These are phyloP conservation scores for Phyllotreta striolata DNA, from an alignment of 2,888 invertebrate genomes.

Conservation along the genomic window DNA sequence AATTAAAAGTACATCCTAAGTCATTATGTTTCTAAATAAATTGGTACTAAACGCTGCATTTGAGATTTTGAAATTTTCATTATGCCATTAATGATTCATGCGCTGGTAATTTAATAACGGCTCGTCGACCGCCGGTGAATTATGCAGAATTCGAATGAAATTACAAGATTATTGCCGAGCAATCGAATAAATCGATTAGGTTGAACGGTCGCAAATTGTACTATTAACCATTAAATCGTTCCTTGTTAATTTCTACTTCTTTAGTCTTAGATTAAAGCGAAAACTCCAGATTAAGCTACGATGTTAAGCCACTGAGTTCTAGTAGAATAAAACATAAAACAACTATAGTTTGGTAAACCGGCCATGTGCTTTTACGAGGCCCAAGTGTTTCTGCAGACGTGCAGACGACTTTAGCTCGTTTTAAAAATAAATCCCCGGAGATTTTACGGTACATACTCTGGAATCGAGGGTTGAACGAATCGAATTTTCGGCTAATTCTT, in stretches of 20 bases:
- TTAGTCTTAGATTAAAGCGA: no score
- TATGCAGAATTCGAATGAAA: background rate
- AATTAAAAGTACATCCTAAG: no score
- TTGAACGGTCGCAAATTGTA: no score
- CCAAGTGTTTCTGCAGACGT: conserved; percentile 21
- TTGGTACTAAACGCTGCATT: no score
- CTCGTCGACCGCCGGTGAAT: no score
- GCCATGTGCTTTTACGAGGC: conserved; percentile 17
- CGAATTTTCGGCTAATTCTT: conserved; percentile 5
- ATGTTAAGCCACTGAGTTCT: conserved; percentile 4
- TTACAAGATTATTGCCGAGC: no score
- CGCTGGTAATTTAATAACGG: background rate
- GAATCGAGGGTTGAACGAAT: conserved; percentile 17
- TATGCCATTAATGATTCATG: background rate
- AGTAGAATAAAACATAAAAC: conserved; percentile 15
- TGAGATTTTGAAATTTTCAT: background rate
- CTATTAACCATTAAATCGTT: no score
- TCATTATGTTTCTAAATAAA: no score
- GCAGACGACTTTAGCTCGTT: conserved; percentile 18
- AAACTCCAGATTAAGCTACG: no score
- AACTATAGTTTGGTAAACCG: background rate
- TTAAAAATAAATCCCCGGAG: conserved; percentile 15
- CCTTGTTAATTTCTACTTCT: no score
- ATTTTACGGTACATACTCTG: background rate
- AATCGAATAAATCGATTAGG: no score